Evolutionary conservation across 1,140 invertebrate species (phyloP).

Genomic region (Eurosta solidaginis): DNA sequence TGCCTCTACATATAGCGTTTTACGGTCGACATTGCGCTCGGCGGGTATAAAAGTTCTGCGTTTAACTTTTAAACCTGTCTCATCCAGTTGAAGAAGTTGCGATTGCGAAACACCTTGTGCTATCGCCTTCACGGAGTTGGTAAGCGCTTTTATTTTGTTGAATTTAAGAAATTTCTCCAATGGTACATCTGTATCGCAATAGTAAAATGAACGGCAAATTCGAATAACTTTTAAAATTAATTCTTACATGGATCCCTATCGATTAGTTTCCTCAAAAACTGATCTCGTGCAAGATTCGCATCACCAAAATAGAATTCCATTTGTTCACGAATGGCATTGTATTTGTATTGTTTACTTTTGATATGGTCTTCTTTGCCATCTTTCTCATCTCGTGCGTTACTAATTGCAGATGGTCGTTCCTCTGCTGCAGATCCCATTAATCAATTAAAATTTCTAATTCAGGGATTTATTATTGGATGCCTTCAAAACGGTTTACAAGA

Average conservation of each 20-base stretch:
- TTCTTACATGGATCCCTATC: slow-evolving; percentile 72
- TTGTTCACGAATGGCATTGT: slow-evolving; percentile 72
- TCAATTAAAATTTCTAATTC: no score
- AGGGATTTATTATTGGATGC: no score
- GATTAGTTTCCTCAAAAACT: slow-evolving; percentile 74
- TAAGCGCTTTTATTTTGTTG: slow-evolving; percentile 80
- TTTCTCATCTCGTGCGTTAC: neutral
- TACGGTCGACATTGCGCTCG: slow-evolving; percentile 67
- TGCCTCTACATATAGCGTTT: slow-evolving; percentile 86
- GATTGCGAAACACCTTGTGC: slow-evolving; percentile 77
- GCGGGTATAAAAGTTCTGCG: slow-evolving; percentile 43
- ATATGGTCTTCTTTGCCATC: neutral
- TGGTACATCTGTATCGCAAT: slow-evolving; percentile 67
- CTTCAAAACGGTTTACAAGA: no score
- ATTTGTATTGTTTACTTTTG: slow-evolving; percentile 67
- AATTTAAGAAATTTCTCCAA: slow-evolving; percentile 77
- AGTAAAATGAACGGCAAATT: neutral
- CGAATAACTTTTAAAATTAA: neutral
- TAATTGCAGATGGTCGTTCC: neutral
- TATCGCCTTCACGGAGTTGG: slow-evolving; percentile 71
- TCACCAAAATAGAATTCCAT: slow-evolving; percentile 96
- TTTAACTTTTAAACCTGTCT: slow-evolving; percentile 54
- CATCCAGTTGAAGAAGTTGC: slow-evolving; percentile 72
- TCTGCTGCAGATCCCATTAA: neutral
- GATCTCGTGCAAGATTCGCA: slow-evolving; percentile 84